These are phyloP conservation scores for Cricetomys ansorgei DNA, from an alignment of 2,113 vertebrate species.

Conservation along the genomic window DNA sequence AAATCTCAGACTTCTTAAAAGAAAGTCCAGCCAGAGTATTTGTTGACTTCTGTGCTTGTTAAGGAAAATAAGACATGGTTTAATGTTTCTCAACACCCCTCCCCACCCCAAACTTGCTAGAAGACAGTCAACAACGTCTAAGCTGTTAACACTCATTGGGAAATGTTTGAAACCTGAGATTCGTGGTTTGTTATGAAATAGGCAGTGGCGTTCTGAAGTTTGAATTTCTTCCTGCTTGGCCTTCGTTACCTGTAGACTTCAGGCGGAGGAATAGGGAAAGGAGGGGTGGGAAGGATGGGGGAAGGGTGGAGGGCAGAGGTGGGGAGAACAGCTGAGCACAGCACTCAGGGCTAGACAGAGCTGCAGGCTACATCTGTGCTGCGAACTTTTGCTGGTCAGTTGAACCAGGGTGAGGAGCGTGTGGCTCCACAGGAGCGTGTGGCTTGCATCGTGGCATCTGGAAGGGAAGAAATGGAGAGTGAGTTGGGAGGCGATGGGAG, in stretches of 20 bases:
- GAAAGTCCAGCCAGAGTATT: not conserved
- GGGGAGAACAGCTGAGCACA: not conserved
- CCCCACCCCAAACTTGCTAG: not conserved
- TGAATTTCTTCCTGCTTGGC: conserved; percentile 2
- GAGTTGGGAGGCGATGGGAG: not conserved
- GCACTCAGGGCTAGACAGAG: not conserved
- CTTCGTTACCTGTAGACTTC: not conserved
- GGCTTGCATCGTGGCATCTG: not conserved
- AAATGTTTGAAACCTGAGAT: not conserved
- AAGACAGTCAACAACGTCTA: not conserved
- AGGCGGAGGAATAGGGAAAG: not conserved
- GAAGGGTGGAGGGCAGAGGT: too few species aligned
- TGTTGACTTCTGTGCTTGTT: not conserved
- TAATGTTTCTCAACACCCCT: not conserved
- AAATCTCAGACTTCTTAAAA: not conserved
- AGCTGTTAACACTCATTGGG: not conserved
- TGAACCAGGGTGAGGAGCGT: not conserved
- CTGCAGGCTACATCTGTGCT: not conserved
- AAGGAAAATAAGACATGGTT: not conserved
- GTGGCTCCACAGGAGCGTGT: not conserved
- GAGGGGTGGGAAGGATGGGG: not conserved
- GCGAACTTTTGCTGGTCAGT: not conserved
- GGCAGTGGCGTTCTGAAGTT: not conserved
- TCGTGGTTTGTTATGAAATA: not conserved
- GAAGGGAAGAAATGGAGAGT: not conserved